Evolutionary conservation across 2,113 vertebrate genomes (phyloP).

Genomic region (Centropristis striata): DNA sequence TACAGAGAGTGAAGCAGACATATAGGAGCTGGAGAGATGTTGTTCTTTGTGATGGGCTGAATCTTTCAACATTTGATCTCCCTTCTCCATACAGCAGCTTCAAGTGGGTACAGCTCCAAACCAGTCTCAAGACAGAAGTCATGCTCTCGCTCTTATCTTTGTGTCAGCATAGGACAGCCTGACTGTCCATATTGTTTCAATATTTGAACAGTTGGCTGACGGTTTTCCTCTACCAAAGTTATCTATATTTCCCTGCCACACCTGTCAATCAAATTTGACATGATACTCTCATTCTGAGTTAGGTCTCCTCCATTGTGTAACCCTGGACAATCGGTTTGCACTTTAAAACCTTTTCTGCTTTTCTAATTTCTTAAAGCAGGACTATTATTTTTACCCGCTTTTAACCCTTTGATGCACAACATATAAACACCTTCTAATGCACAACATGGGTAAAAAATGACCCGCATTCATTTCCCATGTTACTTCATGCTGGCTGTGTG

Average conservation of each 20-base stretch:
- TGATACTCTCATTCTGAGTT: slow-evolving; percentile 1
- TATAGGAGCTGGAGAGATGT: not conserved
- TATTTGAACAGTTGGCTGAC: slow-evolving; percentile 56
- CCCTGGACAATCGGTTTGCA: not conserved
- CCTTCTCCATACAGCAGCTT: slow-evolving; percentile 5
- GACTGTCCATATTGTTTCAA: slow-evolving; percentile 37
- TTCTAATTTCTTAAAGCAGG: not conserved
- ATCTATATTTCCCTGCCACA: slow-evolving; percentile 3
- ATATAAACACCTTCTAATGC: too few relatives aligned
- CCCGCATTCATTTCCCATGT: too few relatives aligned
- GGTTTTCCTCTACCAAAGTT: slow-evolving; percentile 14
- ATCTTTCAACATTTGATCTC: not conserved
- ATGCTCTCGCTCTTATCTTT: slow-evolving; percentile 12
- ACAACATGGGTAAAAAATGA: too few relatives aligned
- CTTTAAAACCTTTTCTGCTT: not conserved
- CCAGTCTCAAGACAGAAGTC: slow-evolving; percentile 15
- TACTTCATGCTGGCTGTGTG: too few relatives aligned
- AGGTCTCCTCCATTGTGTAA: not conserved
- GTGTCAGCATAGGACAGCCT: slow-evolving; percentile 30
- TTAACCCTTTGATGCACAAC: too few relatives aligned
- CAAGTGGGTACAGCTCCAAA: not conserved
- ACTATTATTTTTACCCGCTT: not conserved
- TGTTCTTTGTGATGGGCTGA: not conserved
- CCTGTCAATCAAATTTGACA: slow-evolving; percentile 20
- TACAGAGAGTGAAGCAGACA: not conserved